Evolutionary conservation across 2,888 invertebrate genomes (phyloP), one percentile per base, ranked within the genome.

Genomic region (Falcaria lacertinaria): DNA sequence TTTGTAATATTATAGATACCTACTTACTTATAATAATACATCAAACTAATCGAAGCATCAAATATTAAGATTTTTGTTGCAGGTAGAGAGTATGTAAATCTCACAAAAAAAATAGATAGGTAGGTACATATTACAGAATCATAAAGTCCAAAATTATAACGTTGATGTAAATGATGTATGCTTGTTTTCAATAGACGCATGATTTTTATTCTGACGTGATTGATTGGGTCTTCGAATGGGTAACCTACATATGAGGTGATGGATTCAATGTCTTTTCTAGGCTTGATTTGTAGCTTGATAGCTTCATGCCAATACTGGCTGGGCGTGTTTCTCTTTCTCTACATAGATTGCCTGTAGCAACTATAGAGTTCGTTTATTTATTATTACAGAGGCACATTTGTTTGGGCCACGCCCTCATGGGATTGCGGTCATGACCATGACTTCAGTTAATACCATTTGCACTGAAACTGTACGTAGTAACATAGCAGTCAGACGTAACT

Each of bases 401-500:
- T 37, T 22, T 11, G 2, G 22, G 22, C 50, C 54, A 54, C 54
- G 47, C 51, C 63, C 52, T 53, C 50, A 43, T 47, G 45, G 47
- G 51, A 62, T 49, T 53, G 59, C 49, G 47, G 46, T 48, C 51
- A 47, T 50, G 54, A 52, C 51, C 49, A 54, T 52, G 56, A 55
- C 46, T 54, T 37, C 45, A 43, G 42, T 39, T 37, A 28, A 28
- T 37, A 22, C 22, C 14, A 22, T 37, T 48, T 42, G 47, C 47
- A 48, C 54, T 54, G 48, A 54, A 51, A 52, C 33, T 7, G 15
- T 22, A 14, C 14, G 22, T 37, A 15, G 15, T 7, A 8, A 14
- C 37, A 25, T 25, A 14, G 1, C 14, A 13, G 14, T 32, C 33
- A 13, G 16, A 8, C 17, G 15, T 19, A 14, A 34, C 7, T 22